Evolutionary conservation across 2,888 invertebrate genomes (phyloP).

Genomic region (Bimastos eiseni): DNA sequence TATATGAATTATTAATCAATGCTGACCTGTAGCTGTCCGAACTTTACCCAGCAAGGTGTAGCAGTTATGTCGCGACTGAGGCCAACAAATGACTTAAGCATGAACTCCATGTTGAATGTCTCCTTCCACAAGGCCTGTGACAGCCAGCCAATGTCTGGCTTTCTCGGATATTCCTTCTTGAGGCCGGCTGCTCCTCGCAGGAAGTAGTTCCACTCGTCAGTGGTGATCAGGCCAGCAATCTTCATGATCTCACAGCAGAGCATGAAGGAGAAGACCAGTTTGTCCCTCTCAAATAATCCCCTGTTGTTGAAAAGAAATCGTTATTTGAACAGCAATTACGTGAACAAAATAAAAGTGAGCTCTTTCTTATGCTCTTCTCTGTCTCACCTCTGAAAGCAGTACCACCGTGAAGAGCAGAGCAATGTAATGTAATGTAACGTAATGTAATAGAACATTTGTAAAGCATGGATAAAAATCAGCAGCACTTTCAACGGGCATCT

Average conservation of each 20-base stretch:
- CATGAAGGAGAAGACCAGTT: conserved; percentile 68
- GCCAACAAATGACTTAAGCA: conserved; percentile 63
- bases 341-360: too few relatives aligned
- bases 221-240: conserved; percentile 69
- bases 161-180: conserved; percentile 54
- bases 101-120: conserved; percentile 70
- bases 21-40: conserved; percentile 51
- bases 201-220: conserved; percentile 77
- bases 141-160: conserved; percentile 69
- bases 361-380: too few relatives aligned
- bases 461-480: too few relatives aligned
- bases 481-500: too few relatives aligned
- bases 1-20: not conserved
- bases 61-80: conserved; percentile 54
- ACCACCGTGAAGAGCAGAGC: too few relatives aligned
- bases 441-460: too few relatives aligned
- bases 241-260: conserved; percentile 77
- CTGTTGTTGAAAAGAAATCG: conserved; percentile 44
- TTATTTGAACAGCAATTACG: not conserved
- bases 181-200: conserved; percentile 70
- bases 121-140: conserved; percentile 74
- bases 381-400: too few relatives aligned
- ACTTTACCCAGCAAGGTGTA: conserved; percentile 54
- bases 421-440: too few relatives aligned
- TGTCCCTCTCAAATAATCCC: conserved; percentile 63